Conservation (phyloP, 2,113 vertebrate genomes). For the Callionymus lyra region DNA sequence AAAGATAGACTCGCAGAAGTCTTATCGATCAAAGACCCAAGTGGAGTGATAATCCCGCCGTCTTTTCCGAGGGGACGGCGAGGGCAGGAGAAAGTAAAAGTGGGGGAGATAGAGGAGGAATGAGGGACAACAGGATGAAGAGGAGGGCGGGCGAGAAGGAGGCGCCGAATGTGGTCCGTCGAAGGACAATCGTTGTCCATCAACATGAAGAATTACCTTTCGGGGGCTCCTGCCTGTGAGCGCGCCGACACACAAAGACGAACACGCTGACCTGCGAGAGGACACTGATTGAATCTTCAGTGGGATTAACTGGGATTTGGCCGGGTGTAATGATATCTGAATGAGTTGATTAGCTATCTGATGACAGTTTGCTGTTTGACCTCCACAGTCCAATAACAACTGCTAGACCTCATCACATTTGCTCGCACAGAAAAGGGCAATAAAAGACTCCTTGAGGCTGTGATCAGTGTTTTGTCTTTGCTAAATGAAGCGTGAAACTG, state of each 20-base stretch:
- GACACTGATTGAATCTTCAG: slow-evolving; percentile 59
- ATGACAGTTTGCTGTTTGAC: slow-evolving; percentile 54
- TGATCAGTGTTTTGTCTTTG: no score
- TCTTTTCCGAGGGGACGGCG: slow-evolving; percentile 10
- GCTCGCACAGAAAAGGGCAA: no score
- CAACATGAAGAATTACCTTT: slow-evolving; percentile 60
- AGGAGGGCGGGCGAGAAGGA: slow-evolving; percentile 20
- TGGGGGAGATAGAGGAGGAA: slow-evolving; percentile 16
- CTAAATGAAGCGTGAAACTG: no score
- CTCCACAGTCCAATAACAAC: slow-evolving; percentile 49
- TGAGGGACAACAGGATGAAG: slow-evolving; percentile 13
- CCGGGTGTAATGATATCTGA: slow-evolving; percentile 61
- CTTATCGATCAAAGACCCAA: slow-evolving; percentile 32
- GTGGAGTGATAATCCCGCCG: slow-evolving; percentile 20
- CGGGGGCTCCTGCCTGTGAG: slow-evolving; percentile 22
- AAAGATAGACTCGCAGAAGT: slow-evolving; percentile 17
- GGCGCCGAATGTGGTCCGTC: slow-evolving; percentile 33
- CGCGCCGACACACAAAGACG: slow-evolving; percentile 22
- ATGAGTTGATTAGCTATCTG: slow-evolving; percentile 62
- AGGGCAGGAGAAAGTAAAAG: slow-evolving; percentile 12
- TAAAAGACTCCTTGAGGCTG: no score
- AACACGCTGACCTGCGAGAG: slow-evolving; percentile 42
- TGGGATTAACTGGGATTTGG: slow-evolving; percentile 63
- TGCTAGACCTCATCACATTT: slow-evolving; percentile 17
- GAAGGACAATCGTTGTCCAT: slow-evolving; percentile 66